phyloP scores from a whole-genome alignment of 2,888 invertebrate genomes.

The Crioceris asparagi region DNA sequence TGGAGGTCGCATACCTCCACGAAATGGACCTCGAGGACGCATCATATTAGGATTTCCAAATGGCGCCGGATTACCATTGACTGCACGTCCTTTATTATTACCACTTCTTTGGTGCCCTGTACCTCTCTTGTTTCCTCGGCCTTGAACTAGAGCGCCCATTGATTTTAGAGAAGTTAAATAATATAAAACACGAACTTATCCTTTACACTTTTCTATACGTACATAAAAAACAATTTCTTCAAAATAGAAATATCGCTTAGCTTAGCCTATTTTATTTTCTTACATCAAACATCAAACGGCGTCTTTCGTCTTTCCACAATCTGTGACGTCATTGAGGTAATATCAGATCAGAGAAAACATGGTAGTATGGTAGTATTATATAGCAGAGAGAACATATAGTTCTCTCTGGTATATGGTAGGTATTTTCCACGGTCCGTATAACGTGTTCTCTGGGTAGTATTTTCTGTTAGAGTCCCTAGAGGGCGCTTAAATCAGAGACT shows the following conservation, averaged over 20 bases:
- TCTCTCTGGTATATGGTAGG: no score
- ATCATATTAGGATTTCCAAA: constrained; percentile 18
- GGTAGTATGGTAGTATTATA: no score
- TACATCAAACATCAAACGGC: not conserved
- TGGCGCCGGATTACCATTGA: constrained; percentile 22
- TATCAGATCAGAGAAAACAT: no score
- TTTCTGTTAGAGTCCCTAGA: no score
- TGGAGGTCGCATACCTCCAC: constrained; percentile 27
- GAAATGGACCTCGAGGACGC: constrained; percentile 23
- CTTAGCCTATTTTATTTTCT: not conserved
- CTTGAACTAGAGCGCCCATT: constrained; percentile 27
- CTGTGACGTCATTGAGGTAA: no score
- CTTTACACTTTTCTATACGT: constrained; percentile 1
- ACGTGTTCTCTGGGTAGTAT: no score
- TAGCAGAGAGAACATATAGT: no score
- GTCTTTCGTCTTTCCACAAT: no score
- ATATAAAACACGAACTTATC: no score
- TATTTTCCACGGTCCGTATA: no score
- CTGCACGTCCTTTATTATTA: constrained; percentile 20
- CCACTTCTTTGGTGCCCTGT: constrained; percentile 19
- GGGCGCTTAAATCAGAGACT: no score
- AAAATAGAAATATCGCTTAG: not conserved
- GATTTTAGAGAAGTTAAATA: no score
- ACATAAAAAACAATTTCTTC: not conserved
- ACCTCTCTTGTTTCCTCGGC: constrained; percentile 20